A percentile compares a stretch with the other conserved stretches of the same genome.
Conservation (phyloP, 2,888 invertebrate species). For the Drosophila niveifrons region DNA sequence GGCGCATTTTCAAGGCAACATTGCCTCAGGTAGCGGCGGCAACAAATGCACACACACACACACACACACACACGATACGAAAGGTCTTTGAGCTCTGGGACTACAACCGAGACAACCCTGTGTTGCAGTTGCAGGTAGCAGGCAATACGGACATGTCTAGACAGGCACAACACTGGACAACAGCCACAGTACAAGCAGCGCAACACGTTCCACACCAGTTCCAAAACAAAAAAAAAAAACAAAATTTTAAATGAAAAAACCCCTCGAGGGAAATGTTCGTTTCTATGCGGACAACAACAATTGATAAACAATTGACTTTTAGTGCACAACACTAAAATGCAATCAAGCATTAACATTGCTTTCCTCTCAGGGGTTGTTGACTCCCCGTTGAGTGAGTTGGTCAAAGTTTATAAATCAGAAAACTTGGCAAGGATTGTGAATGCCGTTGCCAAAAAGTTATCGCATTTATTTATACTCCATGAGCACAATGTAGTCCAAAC, state of each 20-base stretch:
- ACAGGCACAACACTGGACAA: slow-evolving; percentile 63
- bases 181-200: slow-evolving; percentile 26
- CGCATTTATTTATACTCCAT: neutral
- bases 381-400: neutral
- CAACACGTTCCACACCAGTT: slow-evolving; percentile 52
- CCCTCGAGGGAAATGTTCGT: slow-evolving; percentile 28
- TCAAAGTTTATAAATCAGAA: slow-evolving; percentile 31
- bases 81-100: slow-evolving; percentile 35
- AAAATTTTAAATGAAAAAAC: neutral
- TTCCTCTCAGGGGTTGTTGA: slow-evolving; percentile 27
- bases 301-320: slow-evolving; percentile 76
- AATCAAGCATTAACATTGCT: slow-evolving; percentile 64
- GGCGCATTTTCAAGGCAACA: slow-evolving; percentile 29
- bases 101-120: slow-evolving; percentile 18
- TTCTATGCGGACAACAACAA: slow-evolving; percentile 58
- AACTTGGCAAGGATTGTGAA: slow-evolving; percentile 31
- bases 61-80: slow-evolving; percentile 5
- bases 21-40: slow-evolving; percentile 39
- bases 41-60: slow-evolving; percentile 13
- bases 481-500: neutral
- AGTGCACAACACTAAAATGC: slow-evolving; percentile 62
- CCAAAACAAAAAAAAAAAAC: neutral
- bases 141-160: slow-evolving; percentile 55
- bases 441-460: slow-evolving; percentile 44
- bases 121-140: slow-evolving; percentile 43